phyloP scores from a whole-genome alignment of 2,888 invertebrate species.

The Papilio demoleus region DNA sequence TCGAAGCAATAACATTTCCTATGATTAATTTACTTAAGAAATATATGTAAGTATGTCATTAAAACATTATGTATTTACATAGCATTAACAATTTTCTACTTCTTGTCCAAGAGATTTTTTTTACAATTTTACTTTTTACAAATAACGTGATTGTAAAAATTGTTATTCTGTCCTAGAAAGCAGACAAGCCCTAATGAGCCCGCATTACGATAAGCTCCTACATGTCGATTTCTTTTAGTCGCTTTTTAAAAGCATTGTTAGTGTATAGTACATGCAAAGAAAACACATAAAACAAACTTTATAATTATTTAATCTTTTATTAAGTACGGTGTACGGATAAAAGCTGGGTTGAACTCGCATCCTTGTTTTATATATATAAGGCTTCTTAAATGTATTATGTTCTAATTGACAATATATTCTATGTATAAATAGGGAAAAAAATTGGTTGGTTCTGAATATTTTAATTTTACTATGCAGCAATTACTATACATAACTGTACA shows the following conservation, averaged over 20 bases:
- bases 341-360: too few species aligned
- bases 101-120: too few species aligned
- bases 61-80: not conserved
- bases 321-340: too few species aligned
- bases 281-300: conserved; percentile 1
- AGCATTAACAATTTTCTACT: too few species aligned
- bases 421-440: not conserved
- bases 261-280: not conserved
- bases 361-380: too few species aligned
- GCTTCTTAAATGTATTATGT: too few species aligned
- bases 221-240: conserved; percentile 16
- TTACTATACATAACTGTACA: conserved; percentile 18
- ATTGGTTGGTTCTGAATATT: conserved; percentile 14
- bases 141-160: not conserved
- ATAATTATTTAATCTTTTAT: not conserved
- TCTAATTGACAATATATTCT: too few species aligned
- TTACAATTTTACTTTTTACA: not conserved
- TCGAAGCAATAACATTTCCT: conserved; percentile 5
- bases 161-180: conserved; percentile 17
- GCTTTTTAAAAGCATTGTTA: conserved; percentile 27
- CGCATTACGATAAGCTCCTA: conserved; percentile 41
- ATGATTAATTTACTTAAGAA: not conserved
- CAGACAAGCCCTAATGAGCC: conserved; percentile 29
- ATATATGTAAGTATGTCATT: not conserved
- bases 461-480: conserved; percentile 13